Conservation (phyloP, 2,888 invertebrate genomes). For the Emesis furor region DNA sequence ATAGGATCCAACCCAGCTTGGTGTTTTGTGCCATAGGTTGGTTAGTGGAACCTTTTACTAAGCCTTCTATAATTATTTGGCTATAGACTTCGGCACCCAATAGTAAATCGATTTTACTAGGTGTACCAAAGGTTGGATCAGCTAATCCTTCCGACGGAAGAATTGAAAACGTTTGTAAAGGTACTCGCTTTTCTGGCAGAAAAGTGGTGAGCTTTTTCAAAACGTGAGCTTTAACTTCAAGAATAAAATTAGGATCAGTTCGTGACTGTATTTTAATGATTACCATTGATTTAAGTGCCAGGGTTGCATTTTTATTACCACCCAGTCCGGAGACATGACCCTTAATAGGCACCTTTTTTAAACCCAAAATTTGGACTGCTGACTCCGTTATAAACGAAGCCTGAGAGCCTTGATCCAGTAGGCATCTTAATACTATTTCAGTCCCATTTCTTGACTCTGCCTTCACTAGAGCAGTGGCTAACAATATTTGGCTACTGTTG, state of each 20-base stretch:
- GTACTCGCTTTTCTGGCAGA: conserved; percentile 45
- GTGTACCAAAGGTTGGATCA: conserved; percentile 58
- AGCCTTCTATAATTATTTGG: conserved; percentile 64
- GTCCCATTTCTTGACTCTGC: conserved; percentile 50
- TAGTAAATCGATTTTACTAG: conserved; percentile 69
- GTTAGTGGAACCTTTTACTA: conserved; percentile 59
- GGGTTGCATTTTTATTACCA: conserved; percentile 27
- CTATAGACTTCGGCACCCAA: conserved; percentile 74
- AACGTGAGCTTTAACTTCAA: conserved; percentile 57
- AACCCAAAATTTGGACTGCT: conserved; percentile 52
- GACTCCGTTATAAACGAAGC: conserved; percentile 73
- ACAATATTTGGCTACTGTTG: conserved; percentile 43
- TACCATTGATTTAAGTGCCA: conserved; percentile 48
- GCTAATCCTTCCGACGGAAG: conserved; percentile 39
- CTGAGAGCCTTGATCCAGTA: conserved; percentile 74
- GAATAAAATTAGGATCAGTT: conserved; percentile 37
- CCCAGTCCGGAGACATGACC: conserved; percentile 45
- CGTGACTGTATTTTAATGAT: conserved; percentile 52
- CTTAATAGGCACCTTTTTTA: conserved; percentile 49
- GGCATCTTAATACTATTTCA: conserved; percentile 48
- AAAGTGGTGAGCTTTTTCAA: conserved; percentile 50
- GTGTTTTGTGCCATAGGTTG: conserved; percentile 66
- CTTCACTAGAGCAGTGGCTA: conserved; percentile 64
- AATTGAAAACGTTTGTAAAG: conserved; percentile 26
- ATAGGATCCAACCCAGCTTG: conserved; percentile 73